These are phyloP conservation scores for Papilio gigon DNA, from an alignment of 2,888 invertebrate species.

Conservation along the genomic window DNA sequence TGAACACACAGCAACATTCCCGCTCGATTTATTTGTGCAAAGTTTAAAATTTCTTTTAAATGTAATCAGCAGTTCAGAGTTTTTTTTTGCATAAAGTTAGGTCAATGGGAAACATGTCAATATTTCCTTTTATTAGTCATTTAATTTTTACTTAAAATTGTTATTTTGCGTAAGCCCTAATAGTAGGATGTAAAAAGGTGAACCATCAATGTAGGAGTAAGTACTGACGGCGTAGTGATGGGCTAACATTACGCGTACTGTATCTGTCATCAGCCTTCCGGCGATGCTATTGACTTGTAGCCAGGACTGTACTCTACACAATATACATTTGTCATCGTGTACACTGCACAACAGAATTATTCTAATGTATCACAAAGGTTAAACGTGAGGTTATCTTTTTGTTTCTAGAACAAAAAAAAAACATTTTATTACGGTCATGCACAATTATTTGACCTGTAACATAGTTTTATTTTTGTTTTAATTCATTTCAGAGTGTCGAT, in stretches of 20 bases:
- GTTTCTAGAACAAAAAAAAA: constrained; percentile 6
- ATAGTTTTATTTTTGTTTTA: background rate
- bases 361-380: constrained; percentile 43
- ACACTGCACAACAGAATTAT: constrained; percentile 31
- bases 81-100: too few relatives aligned
- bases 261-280: constrained; percentile 46
- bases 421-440: background rate
- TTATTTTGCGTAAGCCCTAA: too few relatives aligned
- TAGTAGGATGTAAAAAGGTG: constrained; percentile 43
- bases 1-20: background rate
- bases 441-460: background rate
- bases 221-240: too few relatives aligned
- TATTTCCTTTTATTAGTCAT: too few relatives aligned
- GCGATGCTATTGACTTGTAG: constrained; percentile 4
- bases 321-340: constrained; percentile 48
- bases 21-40: background rate
- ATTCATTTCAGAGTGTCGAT: background rate
- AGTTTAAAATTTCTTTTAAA: too few relatives aligned
- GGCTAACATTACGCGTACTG: constrained; percentile 53
- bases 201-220: constrained; percentile 68
- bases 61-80: too few relatives aligned
- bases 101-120: too few relatives aligned
- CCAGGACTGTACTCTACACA: background rate
- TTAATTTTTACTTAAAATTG: too few relatives aligned
- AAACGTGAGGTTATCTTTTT: constrained; percentile 7